A percentile compares a stretch with the other conserved stretches of the same genome.
phyloP scores from a whole-genome alignment of 2,797 vertebrate species.

The Parambassis ranga region DNA sequence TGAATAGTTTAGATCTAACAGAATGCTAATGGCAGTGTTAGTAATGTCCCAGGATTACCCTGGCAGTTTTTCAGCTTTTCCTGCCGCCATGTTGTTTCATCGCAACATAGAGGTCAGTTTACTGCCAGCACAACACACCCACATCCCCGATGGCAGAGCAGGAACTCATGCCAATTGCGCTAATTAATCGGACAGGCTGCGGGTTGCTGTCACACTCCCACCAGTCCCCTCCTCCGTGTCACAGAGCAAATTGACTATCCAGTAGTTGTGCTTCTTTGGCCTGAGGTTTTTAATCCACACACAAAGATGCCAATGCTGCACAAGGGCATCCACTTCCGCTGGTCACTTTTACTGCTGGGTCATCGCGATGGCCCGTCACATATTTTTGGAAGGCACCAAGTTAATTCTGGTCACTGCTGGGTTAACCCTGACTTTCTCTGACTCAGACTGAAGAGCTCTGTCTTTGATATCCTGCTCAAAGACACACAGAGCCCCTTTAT shows the following conservation, averaged over 20 bases:
- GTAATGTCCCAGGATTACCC: slow-evolving; percentile 24
- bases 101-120: slow-evolving; percentile 61
- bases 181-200: slow-evolving; percentile 76
- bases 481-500: slow-evolving; percentile 74
- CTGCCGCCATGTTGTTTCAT: slow-evolving; percentile 30
- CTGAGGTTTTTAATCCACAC: slow-evolving; percentile 49
- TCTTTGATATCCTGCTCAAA: slow-evolving; percentile 57
- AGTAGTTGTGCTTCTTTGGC: slow-evolving; percentile 50
- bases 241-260: slow-evolving; percentile 57
- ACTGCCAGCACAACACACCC: slow-evolving; percentile 60
- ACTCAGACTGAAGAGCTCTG: slow-evolving; percentile 54
- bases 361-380: slow-evolving; percentile 33
- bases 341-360: slow-evolving; percentile 73
- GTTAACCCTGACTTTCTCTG: slow-evolving; percentile 58
- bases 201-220: slow-evolving; percentile 53
- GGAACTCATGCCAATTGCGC: slow-evolving; percentile 72
- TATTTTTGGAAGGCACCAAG: slow-evolving; percentile 72
- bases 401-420: slow-evolving; percentile 67
- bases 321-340: slow-evolving; percentile 71
- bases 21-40: not conserved
- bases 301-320: slow-evolving; percentile 17
- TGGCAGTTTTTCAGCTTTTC: slow-evolving; percentile 29
- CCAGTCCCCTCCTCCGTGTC: slow-evolving; percentile 60
- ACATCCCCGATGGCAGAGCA: slow-evolving; percentile 51
- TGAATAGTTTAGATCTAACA: slow-evolving; percentile 1